These are phyloP conservation scores for Aphidius ervi DNA, from an alignment of 1,140 invertebrate genomes.

Conservation along the genomic window DNA sequence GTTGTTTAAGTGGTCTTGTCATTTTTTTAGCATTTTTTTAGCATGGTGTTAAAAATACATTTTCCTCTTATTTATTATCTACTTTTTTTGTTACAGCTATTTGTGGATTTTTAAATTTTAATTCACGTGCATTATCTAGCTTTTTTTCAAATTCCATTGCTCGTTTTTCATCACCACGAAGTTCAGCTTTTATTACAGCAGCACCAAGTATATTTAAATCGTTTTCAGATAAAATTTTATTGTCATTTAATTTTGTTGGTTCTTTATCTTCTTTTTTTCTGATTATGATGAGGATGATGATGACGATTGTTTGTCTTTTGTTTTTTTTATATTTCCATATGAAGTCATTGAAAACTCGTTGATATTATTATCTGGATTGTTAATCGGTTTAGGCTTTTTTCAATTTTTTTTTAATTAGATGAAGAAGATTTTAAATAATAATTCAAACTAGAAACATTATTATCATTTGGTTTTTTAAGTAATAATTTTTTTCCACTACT, in stretches of 20 bases:
- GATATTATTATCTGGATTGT: neutral
- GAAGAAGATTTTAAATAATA: constrained; percentile 12
- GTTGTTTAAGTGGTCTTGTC: constrained; percentile 53
- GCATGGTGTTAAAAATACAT: constrained; percentile 67
- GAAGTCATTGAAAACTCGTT: constrained; percentile 15
- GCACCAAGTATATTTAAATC: constrained; percentile 85
- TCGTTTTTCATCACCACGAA: constrained; percentile 73
- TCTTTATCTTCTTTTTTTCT: constrained; percentile 27
- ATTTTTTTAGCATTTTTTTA: constrained; percentile 64
- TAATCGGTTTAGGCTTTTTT: constrained; percentile 29
- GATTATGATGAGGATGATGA: constrained; percentile 14
- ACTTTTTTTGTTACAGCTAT: neutral
- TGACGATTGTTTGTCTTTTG: constrained; percentile 1
- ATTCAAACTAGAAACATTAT: constrained; percentile 18
- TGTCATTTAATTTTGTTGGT: neutral
- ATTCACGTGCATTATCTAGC: constrained; percentile 66
- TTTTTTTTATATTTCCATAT: constrained; percentile 24
- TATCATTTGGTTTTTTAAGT: constrained; percentile 53
- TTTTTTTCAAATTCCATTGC: constrained; percentile 69
- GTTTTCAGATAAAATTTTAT: constrained; percentile 61
- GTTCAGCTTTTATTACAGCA: constrained; percentile 86
- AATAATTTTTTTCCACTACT: constrained; percentile 37
- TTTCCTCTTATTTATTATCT: constrained; percentile 47
- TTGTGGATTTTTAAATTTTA: constrained; percentile 44
- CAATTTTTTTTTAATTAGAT: constrained; percentile 31